Evolutionary conservation across 2,888 invertebrate species (phyloP), one percentile per base, ranked within the genome.

Genomic region (Polydrusus pterygomalis): DNA sequence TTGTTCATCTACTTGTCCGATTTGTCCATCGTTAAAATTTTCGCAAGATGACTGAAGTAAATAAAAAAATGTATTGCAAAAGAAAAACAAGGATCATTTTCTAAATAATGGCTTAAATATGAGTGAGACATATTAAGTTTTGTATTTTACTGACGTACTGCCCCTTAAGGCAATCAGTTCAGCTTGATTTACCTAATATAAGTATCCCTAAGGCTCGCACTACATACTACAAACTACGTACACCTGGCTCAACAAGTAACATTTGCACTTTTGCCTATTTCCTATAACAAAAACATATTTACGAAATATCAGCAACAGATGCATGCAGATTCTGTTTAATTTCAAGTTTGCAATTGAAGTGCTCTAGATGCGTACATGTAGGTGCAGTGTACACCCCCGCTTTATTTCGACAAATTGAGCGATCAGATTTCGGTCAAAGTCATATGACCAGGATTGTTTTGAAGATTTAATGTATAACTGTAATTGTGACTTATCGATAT

Each of bases 71-170:
- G 10, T 34, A 34, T 9, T 34, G 10, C 34, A 51, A 18, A 51
- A 30, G 11, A 10, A 18, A 10, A 13, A 38, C 38, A 38, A 60
- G 58, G 58, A 17, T 34, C 17, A 60, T 9, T 40, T 60, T 60
- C 38, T 60, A 60, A 60, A 60, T 38, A 38, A 38, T 34, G 3
- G 7, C 54, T 54, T 60, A 38, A 38, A 38, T 60, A 18, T 18
- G 58, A 60, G 58, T 60, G 58, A 60, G 58, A 60, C 38, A 38
- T 60, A 38, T 60, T 60, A 38, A 38, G 58, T 60, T 60, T 60
- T 60, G 58, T 60, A 60, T 34, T 58, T 38, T 58, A 58, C 58
- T 58, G 18, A 51, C 11, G 25, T 51, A 58, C 58, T 58, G 58
- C 58, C 58, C 17, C 15, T 38, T 34, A n/a, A 34, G 38, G 38